Base-by-base conservation (phyloP, 2,797 vertebrate species). In the Arctocebus calabarensis region DNA sequence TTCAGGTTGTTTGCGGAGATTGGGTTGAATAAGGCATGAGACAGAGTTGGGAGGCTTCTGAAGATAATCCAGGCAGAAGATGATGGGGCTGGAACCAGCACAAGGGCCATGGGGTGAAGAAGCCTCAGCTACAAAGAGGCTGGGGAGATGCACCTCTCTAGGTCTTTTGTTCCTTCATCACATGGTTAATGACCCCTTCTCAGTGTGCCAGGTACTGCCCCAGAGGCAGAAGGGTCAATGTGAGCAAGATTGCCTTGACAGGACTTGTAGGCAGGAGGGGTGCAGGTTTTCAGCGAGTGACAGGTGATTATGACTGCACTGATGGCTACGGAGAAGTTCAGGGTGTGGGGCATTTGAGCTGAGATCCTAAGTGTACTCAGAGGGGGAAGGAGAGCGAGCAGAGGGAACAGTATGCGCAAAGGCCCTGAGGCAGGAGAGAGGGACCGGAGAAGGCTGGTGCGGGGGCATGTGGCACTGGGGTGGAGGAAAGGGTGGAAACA, bases 401-500 rank as follows among this genome's bases (percentile, higher is more conserved):
- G 78, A 48, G 16, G 19, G 10, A 55, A 34, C 32, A 5, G 59
- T 4, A 8, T 22, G 40, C 45, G 45, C 75, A 59, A 61, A 91
- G 81, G 79, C 20, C 55, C 90, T 29, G 59, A 22, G 55, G 16
- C 34, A 22, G 73, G 32, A 34, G 52, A 48, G 20, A 88, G 61
- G 90, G 10, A 11, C 78, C n/a, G 22, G 83, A 59, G n/a, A 27
- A 62, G n/a, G 68, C 88, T 71, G 29, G 32, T 0, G 11, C 1
- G 16, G 27, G n/a, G 11, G 45, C 32, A 20, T 10, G 1, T 3
- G 19, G 4, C 5, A 55, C 0, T 34, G 0, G 1, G 4, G 9
- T 32, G 5, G 52, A 92, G 12, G 64, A 16, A 61, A 68, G 57
- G 10, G 62, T 4, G 2, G 55, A 20, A 57, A 66, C 4, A 71